Conservation (phyloP, 2,113 vertebrate species). For the Rallus limicola region DNA sequence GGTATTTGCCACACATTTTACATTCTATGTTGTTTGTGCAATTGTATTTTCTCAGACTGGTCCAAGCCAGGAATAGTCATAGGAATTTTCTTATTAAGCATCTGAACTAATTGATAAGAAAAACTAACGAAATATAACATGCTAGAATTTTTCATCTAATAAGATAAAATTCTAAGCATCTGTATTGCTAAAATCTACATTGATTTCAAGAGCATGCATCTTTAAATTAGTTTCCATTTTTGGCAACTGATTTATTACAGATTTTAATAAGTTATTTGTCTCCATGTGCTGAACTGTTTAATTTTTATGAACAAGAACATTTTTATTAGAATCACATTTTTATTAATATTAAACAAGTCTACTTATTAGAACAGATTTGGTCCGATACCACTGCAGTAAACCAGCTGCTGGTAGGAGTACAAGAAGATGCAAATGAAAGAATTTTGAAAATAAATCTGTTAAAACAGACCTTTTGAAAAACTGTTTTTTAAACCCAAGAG, state of each 20-base stretch:
- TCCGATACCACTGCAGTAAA: background rate
- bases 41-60: background rate
- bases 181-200: background rate
- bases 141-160: background rate
- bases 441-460: background rate
- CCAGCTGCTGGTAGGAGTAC: background rate
- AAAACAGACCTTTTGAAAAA: background rate
- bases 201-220: background rate
- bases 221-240: background rate
- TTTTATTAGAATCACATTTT: background rate
- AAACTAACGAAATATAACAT: background rate
- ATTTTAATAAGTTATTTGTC: background rate
- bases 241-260: background rate
- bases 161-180: background rate
- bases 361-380: background rate
- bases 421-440: background rate
- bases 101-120: background rate
- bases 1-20: background rate
- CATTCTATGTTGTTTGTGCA: background rate
- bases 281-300: background rate
- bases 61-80: background rate
- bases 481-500: background rate
- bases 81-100: background rate
- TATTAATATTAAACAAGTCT: background rate
- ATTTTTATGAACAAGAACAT: background rate